Percentiles rank a stretch among this genome's conserved stretches.
Evolutionary conservation across 2,888 invertebrate species (phyloP).

Genomic region (Lissocephala sabroskyi): DNA sequence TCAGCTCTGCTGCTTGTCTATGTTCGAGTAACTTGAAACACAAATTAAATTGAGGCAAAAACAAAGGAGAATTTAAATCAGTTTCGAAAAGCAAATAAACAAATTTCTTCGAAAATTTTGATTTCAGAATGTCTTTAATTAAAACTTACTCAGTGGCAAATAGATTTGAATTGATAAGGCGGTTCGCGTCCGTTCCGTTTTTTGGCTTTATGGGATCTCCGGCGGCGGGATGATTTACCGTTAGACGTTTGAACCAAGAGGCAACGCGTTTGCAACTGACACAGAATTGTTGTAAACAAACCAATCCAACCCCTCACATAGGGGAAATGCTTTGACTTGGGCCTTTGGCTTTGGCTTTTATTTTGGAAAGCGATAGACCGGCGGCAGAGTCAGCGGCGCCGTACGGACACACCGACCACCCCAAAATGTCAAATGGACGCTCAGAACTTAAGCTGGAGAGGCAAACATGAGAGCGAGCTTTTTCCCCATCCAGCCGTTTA

Average conservation of each 20-base stretch:
- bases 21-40: no score
- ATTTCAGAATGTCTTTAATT: no score
- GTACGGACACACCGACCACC: conserved; percentile 43
- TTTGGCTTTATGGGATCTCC: no score
- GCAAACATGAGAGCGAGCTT: conserved; percentile 38
- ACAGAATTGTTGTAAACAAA: conserved; percentile 63
- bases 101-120: no score
- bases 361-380: conserved; percentile 24
- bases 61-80: no score
- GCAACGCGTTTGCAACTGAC: conserved; percentile 59
- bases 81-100: no score
- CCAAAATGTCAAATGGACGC: conserved; percentile 26
- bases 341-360: not conserved
- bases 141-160: not conserved
- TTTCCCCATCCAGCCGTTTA: no score
- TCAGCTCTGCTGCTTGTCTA: no score
- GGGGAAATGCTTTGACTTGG: conserved; percentile 37
- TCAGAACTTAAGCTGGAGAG: not conserved
- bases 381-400: conserved; percentile 3
- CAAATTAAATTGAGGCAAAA: no score
- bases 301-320: conserved; percentile 63
- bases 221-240: no score
- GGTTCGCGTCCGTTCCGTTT: conserved; percentile 12
- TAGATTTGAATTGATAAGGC: no score
- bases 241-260: conserved; percentile 44